phyloP scores from a whole-genome alignment of 2,113 vertebrate species.

The Corydoras maculifer region DNA sequence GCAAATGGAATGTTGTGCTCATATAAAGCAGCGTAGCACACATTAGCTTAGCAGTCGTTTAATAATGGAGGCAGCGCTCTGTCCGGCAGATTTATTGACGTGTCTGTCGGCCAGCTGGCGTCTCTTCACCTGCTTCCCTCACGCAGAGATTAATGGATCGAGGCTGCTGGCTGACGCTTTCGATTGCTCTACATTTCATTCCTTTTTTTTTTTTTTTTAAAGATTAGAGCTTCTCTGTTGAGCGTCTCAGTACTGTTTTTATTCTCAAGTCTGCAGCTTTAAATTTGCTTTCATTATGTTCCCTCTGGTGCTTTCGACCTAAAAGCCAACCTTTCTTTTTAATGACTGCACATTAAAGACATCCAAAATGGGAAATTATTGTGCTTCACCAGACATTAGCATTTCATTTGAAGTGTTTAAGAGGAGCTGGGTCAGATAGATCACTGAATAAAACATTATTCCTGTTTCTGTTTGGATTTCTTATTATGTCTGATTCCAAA shows the following conservation, averaged over 20 bases:
- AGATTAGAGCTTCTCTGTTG: constrained; percentile 49
- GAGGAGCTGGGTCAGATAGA: neutral
- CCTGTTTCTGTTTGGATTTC: no score
- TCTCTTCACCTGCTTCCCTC: constrained; percentile 46
- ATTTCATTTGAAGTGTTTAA: no score
- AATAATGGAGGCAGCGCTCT: constrained; percentile 24
- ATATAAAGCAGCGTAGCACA: neutral
- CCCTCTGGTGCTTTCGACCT: neutral
- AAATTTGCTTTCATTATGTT: constrained; percentile 34
- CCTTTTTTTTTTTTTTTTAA: constrained; percentile 47
- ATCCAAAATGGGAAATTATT: constrained; percentile 3
- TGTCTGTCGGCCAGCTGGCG: constrained; percentile 57
- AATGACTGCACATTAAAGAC: neutral
- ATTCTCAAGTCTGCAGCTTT: constrained; percentile 36
- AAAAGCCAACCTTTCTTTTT: neutral
- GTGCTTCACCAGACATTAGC: neutral
- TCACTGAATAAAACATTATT: neutral
- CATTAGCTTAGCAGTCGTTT: constrained; percentile 1
- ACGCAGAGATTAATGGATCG: constrained; percentile 55
- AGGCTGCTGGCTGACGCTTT: constrained; percentile 56
- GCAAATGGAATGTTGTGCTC: neutral
- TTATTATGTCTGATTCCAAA: no score
- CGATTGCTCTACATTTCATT: constrained; percentile 57
- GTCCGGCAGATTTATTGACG: constrained; percentile 57
- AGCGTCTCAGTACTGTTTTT: constrained; percentile 43